Evolutionary conservation across 1,140 invertebrate species (phyloP).

Genomic region (Drosophila pallidifrons): DNA sequence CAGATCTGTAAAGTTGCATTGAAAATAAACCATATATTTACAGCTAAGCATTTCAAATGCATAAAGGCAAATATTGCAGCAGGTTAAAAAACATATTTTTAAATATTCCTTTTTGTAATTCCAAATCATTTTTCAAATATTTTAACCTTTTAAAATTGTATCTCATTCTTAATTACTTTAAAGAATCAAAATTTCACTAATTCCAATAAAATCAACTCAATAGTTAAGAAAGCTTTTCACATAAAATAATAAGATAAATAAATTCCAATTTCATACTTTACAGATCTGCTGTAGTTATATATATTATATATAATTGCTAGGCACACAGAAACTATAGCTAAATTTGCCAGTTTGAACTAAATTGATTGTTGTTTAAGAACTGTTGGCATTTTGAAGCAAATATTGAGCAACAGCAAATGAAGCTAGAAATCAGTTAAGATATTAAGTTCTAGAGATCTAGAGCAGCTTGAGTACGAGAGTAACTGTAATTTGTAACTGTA

Average conservation of each 20-base stretch:
- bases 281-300: conserved; percentile 29
- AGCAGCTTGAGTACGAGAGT: conserved; percentile 29
- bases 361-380: conserved; percentile 43
- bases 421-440: conserved; percentile 40
- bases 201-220: too few species aligned
- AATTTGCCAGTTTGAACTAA: conserved; percentile 34
- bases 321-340: conserved; percentile 48
- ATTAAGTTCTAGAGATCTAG: conserved; percentile 10
- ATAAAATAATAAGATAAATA: not conserved
- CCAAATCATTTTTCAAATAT: too few species aligned
- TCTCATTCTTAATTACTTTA: too few species aligned
- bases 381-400: conserved; percentile 46
- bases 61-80: too few species aligned
- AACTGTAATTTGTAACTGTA: conserved; percentile 19
- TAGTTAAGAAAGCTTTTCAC: too few species aligned
- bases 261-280: conserved; percentile 7
- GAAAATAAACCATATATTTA: not conserved
- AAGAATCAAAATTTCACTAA: too few species aligned
- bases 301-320: conserved; percentile 18
- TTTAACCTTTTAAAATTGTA: too few species aligned
- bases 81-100: too few species aligned
- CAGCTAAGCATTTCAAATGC: not conserved
- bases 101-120: too few species aligned
- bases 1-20: conserved; percentile 20
- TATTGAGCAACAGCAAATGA: conserved; percentile 58